Evolutionary conservation across 2,113 vertebrate genomes (phyloP), one percentile per base, ranked within the genome.

Genomic region (Candoia aspera): DNA sequence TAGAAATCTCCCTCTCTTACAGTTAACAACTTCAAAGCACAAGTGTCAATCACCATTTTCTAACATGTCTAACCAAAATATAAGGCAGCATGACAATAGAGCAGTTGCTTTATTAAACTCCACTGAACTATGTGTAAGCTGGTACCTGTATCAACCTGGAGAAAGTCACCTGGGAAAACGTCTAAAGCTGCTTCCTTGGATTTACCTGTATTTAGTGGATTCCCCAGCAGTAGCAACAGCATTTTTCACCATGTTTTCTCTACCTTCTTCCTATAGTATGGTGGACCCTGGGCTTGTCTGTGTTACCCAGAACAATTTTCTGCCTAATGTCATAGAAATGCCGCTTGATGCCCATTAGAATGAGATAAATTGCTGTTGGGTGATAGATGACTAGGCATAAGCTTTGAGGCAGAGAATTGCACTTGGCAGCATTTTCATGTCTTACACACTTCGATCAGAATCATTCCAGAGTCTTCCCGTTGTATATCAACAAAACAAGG

Each of bases 81-180:
- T 79, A 21, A 79, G 17, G 33, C 8, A 79, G 33, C 33, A 33
- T 42, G 73, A 9, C 8, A 79, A 33, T 8, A 79, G 37, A 79
- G 21, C 73, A 68, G 23, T 24, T 91, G 1, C 10, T 29, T 8
- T 29, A 21, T 86, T 60, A 10, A 60, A 88, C 10, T 91, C 46
- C 29, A 33, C 1, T 64, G 33, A 37, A 85, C 58, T 9, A 86
- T n/a, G 86, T 57, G 91, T 93, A 85, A 90, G 91, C 17, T 86
- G n/a, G 86, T 87, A 53, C 95, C 91, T 92, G 90, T 96, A 93
- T 93, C 93, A 91, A 97, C 89, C 87, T 93, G 92, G 93, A 92
- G 9, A 95, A 97, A 95, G 93, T 90, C 94, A 96, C 92, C 90
- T 88, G 88, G 95, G 95, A 42, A 37, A 33, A 33, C 5, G 13